phyloP scores from a whole-genome alignment of 2,797 vertebrate genomes.

The Syncerus caffer region DNA sequence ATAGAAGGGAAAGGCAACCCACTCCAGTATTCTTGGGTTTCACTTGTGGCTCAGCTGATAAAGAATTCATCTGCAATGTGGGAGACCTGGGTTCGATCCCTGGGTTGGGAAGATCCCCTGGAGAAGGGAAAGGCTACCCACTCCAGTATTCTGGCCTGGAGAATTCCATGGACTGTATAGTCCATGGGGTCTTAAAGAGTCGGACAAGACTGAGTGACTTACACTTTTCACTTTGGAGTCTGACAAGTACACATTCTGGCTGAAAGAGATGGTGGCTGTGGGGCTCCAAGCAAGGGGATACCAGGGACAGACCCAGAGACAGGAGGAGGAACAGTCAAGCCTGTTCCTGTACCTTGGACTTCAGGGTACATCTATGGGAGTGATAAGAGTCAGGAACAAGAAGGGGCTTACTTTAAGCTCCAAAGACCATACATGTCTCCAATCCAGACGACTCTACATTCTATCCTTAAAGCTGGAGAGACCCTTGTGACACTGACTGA shows the following conservation, averaged over 20 bases:
- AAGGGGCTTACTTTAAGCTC: background rate
- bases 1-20: background rate
- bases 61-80: background rate
- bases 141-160: background rate
- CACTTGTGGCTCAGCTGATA: background rate
- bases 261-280: background rate
- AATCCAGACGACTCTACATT: background rate
- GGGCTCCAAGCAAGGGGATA: background rate
- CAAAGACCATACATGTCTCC: background rate
- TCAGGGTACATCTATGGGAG: background rate
- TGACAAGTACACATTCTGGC: background rate
- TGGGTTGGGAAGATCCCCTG: background rate
- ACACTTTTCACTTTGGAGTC: background rate
- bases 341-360: background rate
- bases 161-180: background rate
- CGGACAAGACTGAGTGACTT: fast-evolving
- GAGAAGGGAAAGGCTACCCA: background rate
- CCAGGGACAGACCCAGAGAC: background rate
- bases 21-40: background rate
- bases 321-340: too few relatives aligned
- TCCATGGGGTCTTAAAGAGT: background rate
- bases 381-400: background rate
- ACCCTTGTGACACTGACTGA: background rate
- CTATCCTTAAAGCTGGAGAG: background rate
- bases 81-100: background rate